Conservation (phyloP, 2,113 vertebrate genomes). For the Tapirus terrestris region DNA sequence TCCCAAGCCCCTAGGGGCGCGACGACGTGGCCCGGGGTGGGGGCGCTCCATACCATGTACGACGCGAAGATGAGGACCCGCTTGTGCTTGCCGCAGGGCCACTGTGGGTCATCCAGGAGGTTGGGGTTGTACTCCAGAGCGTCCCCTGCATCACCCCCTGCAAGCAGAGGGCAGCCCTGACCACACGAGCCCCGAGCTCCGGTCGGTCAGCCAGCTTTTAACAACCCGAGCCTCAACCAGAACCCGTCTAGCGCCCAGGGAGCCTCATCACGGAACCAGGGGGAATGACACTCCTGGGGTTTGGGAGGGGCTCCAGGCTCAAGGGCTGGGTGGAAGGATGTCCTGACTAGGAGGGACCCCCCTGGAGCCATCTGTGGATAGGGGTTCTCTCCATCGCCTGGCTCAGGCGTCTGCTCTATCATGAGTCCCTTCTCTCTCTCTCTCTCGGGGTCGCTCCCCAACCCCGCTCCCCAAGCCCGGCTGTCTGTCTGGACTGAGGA, state of each 20-base stretch:
- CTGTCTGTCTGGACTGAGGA: neutral
- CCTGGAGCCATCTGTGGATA: neutral
- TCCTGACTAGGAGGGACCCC: neutral
- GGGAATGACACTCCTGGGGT: too few relatives aligned
- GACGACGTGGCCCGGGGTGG: too few relatives aligned
- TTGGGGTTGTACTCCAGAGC: slow-evolving; percentile 94
- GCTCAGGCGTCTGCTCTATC: accelerated
- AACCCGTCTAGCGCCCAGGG: neutral
- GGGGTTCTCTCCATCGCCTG: neutral
- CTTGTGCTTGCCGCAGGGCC: slow-evolving; percentile 99
- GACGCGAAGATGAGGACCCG: slow-evolving; percentile 98
- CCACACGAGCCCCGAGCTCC: neutral
- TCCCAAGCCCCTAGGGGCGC: accelerated
- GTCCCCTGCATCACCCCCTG: slow-evolving; percentile 90
- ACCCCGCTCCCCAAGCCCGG: neutral
- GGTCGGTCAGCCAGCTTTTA: neutral
- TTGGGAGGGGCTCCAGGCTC: neutral
- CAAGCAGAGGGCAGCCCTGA: neutral
- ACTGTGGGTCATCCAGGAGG: slow-evolving; percentile 96
- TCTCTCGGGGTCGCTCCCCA: neutral
- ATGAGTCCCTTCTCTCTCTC: neutral
- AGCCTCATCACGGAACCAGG: neutral
- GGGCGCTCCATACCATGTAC: slow-evolving; percentile 92
- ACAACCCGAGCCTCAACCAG: neutral
- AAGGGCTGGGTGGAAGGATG: neutral